Evolutionary conservation across 2,888 invertebrate species (phyloP).

Genomic region (Anthophora plumipes): DNA sequence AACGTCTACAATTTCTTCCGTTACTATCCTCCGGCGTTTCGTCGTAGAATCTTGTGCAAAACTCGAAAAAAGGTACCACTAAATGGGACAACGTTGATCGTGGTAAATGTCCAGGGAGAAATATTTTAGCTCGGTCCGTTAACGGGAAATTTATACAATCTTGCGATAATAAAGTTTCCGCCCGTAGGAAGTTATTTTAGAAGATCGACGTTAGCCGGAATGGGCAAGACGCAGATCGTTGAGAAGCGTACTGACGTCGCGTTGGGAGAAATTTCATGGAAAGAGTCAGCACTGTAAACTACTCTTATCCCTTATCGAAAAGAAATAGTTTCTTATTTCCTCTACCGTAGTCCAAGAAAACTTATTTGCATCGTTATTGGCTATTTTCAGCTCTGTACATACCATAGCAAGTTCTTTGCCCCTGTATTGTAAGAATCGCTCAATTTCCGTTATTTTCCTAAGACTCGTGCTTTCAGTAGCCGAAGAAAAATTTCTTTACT

Average conservation of each 20-base stretch:
- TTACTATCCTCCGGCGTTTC: too few relatives aligned
- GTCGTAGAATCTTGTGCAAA: too few relatives aligned
- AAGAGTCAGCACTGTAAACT: constrained; percentile 16
- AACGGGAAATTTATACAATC: too few relatives aligned
- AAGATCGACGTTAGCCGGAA: neutral
- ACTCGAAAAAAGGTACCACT: too few relatives aligned
- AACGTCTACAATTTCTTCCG: too few relatives aligned
- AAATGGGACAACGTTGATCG: too few relatives aligned
- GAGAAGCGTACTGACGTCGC: neutral
- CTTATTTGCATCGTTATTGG: constrained; percentile 69
- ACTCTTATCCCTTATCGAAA: constrained; percentile 31
- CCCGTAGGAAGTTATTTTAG: neutral
- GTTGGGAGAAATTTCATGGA: constrained; percentile 18
- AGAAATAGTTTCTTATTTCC: constrained; percentile 35
- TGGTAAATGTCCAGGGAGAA: too few relatives aligned
- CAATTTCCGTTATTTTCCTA: constrained; percentile 31
- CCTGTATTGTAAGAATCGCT: neutral
- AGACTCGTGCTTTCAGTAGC: neutral
- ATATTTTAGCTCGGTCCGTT: too few relatives aligned
- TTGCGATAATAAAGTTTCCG: neutral
- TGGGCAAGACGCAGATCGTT: neutral
- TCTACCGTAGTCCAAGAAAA: constrained; percentile 25
- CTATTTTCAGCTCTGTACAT: constrained; percentile 48
- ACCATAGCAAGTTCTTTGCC: neutral
- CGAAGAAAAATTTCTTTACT: too few relatives aligned